phyloP scores from a whole-genome alignment of 2,888 invertebrate genomes.

The Ophioninae sp. region DNA sequence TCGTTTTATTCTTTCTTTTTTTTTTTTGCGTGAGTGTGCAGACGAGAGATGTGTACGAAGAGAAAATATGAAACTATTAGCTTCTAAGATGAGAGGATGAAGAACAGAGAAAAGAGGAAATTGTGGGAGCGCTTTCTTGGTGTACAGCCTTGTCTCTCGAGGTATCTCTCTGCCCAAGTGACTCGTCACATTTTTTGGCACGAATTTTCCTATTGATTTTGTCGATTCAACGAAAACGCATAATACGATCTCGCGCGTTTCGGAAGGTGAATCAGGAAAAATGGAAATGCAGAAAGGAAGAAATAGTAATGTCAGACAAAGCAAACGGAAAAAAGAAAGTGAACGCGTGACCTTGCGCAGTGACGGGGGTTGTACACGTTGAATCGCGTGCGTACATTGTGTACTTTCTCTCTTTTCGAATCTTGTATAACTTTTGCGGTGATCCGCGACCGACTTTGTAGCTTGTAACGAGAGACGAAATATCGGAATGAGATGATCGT shows the following conservation, averaged over 20 bases:
- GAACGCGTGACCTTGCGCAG: slow-evolving; percentile 37
- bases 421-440: slow-evolving; percentile 52
- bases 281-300: background rate
- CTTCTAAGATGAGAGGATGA: slow-evolving; percentile 36
- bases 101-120: slow-evolving; percentile 34
- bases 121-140: slow-evolving; percentile 60
- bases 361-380: slow-evolving; percentile 13
- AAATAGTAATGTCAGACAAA: background rate
- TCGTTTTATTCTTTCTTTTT: slow-evolving; percentile 50
- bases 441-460: slow-evolving; percentile 32
- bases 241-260: background rate
- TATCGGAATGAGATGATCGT: slow-evolving; percentile 42
- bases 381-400: slow-evolving; percentile 39
- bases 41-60: background rate
- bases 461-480: slow-evolving; percentile 29
- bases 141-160: slow-evolving; percentile 60
- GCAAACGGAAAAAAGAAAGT: background rate
- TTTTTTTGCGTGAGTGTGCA: slow-evolving; percentile 63
- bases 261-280: background rate
- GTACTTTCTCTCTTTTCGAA: slow-evolving; percentile 65
- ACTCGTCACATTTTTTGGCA: slow-evolving; percentile 30
- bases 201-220: slow-evolving; percentile 19
- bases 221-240: background rate
- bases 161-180: slow-evolving; percentile 52
- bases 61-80: slow-evolving; percentile 53